Evolutionary conservation across 2,888 invertebrate genomes (phyloP), one percentile per base, ranked within the genome.

Genomic region (Agrotis clavis): DNA sequence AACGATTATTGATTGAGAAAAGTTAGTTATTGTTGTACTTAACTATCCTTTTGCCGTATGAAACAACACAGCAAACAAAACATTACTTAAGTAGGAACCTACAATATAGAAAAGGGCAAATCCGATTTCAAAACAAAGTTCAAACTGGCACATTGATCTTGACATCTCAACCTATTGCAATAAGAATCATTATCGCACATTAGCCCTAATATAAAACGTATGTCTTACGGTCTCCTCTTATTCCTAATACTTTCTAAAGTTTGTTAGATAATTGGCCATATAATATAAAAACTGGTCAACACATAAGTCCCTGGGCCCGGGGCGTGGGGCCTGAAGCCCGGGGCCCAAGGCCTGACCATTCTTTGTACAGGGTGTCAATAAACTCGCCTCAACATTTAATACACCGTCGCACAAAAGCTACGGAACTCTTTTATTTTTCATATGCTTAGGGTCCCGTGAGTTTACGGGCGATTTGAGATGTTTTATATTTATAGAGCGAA

Each of bases 401-500:
- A 88, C 79, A 87, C 79, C 85, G 83, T 68, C 82, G 76, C 72
- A 86, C 85, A 87, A 87, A 86, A 81, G 84, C 79, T 63, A 56
- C 41, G 65, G 67, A 77, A 87, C 82, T 85, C 85, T 82, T 88
- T 89, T 88, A 83, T 86, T 88, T 88, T 87, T 81, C 80, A 85
- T 79, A 77, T 64, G 65, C 69, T 86, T 84, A 84, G 87, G 89
- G 88, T 79, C 73, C 88, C 71, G 86, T 78, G 65, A 61, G 59
- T 57, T 74, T 69, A 82, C 77, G 74, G 72, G 72, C 66, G 47
- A 84, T 86, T 81, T 65, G 47, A 79, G 7, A 67, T 53, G 54
- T 67, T 67, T 67, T 70, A 61, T 69, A 69, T 74, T 79, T 67
- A 64, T 77, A 18, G 60, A 60, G 19, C n/a, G n/a, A 64, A 21